A percentile compares a stretch with the other conserved stretches of the same genome.
Evolutionary conservation across 37 sponge, comb jelly and placozoan species (phyloP).

Genomic region (Agelas oroides): DNA sequence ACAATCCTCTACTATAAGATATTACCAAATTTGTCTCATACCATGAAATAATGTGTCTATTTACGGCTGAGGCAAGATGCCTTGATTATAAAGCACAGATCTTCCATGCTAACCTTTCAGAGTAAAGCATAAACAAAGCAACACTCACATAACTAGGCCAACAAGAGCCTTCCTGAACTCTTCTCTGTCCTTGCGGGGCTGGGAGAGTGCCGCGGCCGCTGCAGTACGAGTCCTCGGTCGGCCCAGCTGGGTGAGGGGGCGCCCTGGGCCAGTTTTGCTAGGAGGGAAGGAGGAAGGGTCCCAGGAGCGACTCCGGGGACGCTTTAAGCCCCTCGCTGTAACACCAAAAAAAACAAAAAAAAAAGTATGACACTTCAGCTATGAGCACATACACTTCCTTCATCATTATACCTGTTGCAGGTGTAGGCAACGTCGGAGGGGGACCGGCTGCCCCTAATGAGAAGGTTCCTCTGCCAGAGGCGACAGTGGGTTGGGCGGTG

Average conservation of each 20-base stretch:
- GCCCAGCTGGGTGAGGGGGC: not conserved
- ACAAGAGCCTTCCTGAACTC: constrained; percentile 94
- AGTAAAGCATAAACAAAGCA: no score
- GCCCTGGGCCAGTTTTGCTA: constrained; percentile 11
- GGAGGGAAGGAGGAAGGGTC: constrained; percentile 29
- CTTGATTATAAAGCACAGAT: no score
- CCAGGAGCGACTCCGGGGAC: constrained; percentile 68
- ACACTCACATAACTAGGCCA: constrained; percentile 86
- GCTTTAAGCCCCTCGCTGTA: constrained; percentile 4
- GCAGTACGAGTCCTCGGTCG: constrained; percentile 6
- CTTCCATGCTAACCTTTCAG: no score
- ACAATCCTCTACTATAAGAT: no score
- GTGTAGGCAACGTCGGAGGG: no score
- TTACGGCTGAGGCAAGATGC: no score
- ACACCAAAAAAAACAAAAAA: no score
- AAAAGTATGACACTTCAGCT: no score
- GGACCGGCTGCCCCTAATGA: not conserved
- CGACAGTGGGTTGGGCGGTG: not conserved
- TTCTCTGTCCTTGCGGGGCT: constrained; percentile 76
- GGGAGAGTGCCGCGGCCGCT: constrained; percentile 5
- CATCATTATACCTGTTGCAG: no score
- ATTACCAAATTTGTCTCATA: no score
- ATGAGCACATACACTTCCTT: no score
- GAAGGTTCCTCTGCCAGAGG: not conserved
- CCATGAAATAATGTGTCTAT: no score